Evolutionary conservation across 2,797 vertebrate genomes (phyloP).

Genomic region (Smutsia temminckii): DNA sequence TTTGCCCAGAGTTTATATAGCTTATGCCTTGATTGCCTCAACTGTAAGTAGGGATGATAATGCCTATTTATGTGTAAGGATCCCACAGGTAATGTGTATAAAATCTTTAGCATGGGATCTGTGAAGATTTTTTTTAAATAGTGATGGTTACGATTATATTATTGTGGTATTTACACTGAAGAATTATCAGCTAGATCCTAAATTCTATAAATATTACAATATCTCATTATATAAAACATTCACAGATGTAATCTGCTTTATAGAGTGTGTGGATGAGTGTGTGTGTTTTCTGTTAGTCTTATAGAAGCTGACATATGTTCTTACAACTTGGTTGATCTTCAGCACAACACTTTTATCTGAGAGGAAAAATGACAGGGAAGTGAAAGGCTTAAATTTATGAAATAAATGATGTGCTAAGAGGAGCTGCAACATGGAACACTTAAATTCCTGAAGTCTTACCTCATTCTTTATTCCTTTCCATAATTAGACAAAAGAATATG

Average conservation of each 20-base stretch:
- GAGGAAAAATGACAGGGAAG: not conserved
- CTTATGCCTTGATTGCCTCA: not conserved
- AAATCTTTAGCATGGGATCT: not conserved
- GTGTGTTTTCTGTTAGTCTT: not conserved
- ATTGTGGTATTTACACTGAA: not conserved
- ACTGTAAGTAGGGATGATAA: not conserved
- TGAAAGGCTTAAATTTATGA: not conserved
- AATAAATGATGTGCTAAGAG: not conserved
- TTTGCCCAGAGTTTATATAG: not conserved
- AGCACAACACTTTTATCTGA: not conserved
- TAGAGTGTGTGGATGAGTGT: not conserved
- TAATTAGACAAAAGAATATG: not conserved
- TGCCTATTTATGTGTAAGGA: not conserved
- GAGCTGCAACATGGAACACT: not conserved
- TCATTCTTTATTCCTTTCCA: constrained; percentile 20
- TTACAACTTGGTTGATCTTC: not conserved
- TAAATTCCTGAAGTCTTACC: not conserved
- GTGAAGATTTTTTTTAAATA: not conserved
- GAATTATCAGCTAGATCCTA: not conserved
- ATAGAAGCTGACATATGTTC: not conserved
- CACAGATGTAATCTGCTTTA: not conserved
- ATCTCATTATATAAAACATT: not conserved
- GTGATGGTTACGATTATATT: not conserved
- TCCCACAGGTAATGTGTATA: not conserved
- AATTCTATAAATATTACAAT: not conserved